A percentile compares a stretch with the other conserved stretches of the same genome.
These are phyloP conservation scores for Plectropomus leopardus DNA, from an alignment of 2,113 vertebrate genomes.

Conservation along the genomic window DNA sequence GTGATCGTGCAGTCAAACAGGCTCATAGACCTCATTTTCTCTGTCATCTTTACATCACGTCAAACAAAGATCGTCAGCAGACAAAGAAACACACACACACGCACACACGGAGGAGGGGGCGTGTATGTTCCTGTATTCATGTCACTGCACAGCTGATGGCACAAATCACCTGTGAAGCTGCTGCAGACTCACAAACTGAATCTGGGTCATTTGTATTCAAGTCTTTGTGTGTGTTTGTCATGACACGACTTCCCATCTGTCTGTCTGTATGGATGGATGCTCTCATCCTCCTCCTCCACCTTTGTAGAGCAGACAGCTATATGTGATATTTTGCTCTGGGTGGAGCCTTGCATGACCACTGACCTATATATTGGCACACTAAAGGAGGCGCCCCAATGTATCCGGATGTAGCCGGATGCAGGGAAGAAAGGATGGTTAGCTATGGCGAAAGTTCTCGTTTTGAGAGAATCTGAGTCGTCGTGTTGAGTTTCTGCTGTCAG, in stretches of 20 bases:
- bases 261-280: slow-evolving; percentile 10
- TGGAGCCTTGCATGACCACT: slow-evolving; percentile 68
- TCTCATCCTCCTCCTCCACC: slow-evolving; percentile 13
- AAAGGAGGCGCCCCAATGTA: slow-evolving; percentile 61
- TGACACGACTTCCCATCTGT: slow-evolving; percentile 14
- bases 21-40: slow-evolving; percentile 9
- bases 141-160: slow-evolving; percentile 54
- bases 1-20: slow-evolving; percentile 27
- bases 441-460: slow-evolving; percentile 43
- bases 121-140: slow-evolving; percentile 44
- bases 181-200: slow-evolving; percentile 46
- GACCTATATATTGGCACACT: slow-evolving; percentile 79
- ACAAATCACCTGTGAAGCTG: slow-evolving; percentile 67
- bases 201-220: slow-evolving; percentile 64
- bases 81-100: slow-evolving; percentile 42
- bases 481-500: slow-evolving; percentile 2
- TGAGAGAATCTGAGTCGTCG: slow-evolving; percentile 28
- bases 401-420: slow-evolving; percentile 50
- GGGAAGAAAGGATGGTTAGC: slow-evolving; percentile 29
- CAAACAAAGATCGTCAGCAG: slow-evolving; percentile 19
- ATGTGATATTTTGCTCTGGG: slow-evolving; percentile 60
- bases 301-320: slow-evolving; percentile 46
- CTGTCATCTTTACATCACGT: slow-evolving; percentile 5
- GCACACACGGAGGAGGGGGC: background rate
- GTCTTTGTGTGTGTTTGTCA: slow-evolving; percentile 31